phyloP scores from a whole-genome alignment of 2,888 invertebrate genomes.

The Drosophila testacea region DNA sequence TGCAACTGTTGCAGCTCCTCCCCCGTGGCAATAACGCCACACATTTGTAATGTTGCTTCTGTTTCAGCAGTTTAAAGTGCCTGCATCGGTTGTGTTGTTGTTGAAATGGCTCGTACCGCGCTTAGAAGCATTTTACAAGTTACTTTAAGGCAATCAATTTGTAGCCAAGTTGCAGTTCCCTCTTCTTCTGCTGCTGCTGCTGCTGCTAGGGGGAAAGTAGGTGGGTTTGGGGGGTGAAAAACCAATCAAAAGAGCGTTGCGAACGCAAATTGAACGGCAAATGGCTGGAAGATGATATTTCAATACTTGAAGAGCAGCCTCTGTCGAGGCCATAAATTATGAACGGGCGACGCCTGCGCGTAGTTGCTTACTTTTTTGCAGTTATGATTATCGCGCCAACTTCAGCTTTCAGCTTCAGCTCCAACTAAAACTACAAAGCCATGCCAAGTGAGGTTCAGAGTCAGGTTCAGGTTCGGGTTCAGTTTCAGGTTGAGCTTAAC shows the following conservation, averaged over 20 bases:
- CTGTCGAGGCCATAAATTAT: slow-evolving; percentile 70
- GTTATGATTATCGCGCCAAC: slow-evolving; percentile 80
- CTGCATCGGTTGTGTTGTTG: not conserved
- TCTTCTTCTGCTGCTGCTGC: slow-evolving; percentile 31
- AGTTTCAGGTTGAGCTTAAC: slow-evolving; percentile 29
- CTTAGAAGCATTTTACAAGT: slow-evolving; percentile 77
- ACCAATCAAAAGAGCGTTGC: slow-evolving; percentile 80
- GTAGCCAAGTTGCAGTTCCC: slow-evolving; percentile 43
- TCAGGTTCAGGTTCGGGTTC: slow-evolving; percentile 13
- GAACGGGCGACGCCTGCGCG: slow-evolving; percentile 76
- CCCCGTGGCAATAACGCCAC: slow-evolving; percentile 83
- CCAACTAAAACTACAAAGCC: not conserved
- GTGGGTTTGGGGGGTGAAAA: slow-evolving; percentile 52
- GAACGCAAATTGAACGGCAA: slow-evolving; percentile 79
- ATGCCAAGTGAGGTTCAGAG: not conserved
- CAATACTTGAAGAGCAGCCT: slow-evolving; percentile 61
- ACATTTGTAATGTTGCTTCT: slow-evolving; percentile 84
- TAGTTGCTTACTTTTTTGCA: slow-evolving; percentile 79
- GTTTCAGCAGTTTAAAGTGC: slow-evolving; percentile 70
- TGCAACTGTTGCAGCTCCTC: slow-evolving; percentile 57
- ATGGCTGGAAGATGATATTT: slow-evolving; percentile 79
- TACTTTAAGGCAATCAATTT: slow-evolving; percentile 83
- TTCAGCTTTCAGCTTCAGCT: slow-evolving; percentile 6
- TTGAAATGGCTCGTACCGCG: slow-evolving; percentile 29
- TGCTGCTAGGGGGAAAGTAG: slow-evolving; percentile 13